A percentile compares a stretch with the other conserved stretches of the same genome.
These are phyloP conservation scores for Corythucha ciliata DNA, from an alignment of 2,888 invertebrate genomes.

Conservation along the genomic window DNA sequence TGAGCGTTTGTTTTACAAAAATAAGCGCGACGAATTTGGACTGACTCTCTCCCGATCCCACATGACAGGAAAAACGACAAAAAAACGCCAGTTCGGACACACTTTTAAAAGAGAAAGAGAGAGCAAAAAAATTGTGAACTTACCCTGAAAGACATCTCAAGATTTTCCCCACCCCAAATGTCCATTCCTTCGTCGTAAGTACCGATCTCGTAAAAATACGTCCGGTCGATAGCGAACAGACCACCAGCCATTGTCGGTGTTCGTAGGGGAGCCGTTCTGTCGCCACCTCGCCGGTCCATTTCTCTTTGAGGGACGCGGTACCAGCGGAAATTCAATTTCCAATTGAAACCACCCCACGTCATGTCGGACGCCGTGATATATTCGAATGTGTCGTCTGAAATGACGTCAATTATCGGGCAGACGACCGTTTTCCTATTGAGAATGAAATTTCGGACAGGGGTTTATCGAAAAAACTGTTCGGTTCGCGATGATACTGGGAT, in stretches of 20 bases:
- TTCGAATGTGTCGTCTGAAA: constrained; percentile 97
- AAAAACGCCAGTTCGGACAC: too few species aligned
- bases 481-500: too few species aligned
- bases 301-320: constrained; percentile 96
- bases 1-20: too few species aligned
- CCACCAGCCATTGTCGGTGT: constrained; percentile 99
- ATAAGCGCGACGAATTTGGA: too few species aligned
- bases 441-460: constrained; percentile 16
- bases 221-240: constrained; percentile 84
- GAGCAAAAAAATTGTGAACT: too few species aligned
- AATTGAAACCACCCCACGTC: constrained; percentile 99
- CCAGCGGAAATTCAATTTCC: constrained; percentile 99
- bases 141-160: constrained; percentile 92
- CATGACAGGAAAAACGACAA: too few species aligned
- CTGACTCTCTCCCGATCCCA: too few species aligned
- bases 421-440: constrained; percentile 71
- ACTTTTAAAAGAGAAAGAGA: too few species aligned
- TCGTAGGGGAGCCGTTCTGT: constrained; percentile 81
- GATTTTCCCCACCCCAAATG: constrained; percentile 96
- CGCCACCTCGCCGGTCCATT: constrained; percentile 85
- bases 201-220: constrained; percentile 95
- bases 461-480: not conserved
- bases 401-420: constrained; percentile 97
- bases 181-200: constrained; percentile 99
- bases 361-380: constrained; percentile 98